These are phyloP conservation scores for Coregonus suidteri DNA, from an alignment of 2,797 vertebrate genomes.

Conservation along the genomic window DNA sequence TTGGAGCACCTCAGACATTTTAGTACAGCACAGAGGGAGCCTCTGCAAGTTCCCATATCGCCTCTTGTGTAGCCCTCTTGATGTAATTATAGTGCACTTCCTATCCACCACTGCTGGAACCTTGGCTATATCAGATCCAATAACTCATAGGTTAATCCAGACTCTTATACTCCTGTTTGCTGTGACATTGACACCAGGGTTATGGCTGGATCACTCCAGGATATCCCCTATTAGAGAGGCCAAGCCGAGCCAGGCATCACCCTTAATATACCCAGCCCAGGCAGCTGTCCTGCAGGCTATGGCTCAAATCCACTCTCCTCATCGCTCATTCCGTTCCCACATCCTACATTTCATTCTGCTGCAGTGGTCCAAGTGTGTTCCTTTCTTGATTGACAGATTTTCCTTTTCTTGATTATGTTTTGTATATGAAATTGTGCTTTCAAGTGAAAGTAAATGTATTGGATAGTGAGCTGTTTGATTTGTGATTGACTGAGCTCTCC, in stretches of 20 bases:
- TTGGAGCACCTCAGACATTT: background rate
- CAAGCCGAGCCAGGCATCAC: conserved; percentile 64
- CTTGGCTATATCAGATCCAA: conserved; percentile 32
- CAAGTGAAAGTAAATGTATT: background rate
- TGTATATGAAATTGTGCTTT: background rate
- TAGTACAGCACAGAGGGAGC: background rate
- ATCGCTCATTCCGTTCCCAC: conserved; percentile 60
- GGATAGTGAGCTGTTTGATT: background rate
- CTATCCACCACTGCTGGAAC: conserved; percentile 44
- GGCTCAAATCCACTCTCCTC: conserved; percentile 65
- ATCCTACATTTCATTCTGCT: conserved; percentile 37
- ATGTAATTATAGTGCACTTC: conserved; percentile 19
- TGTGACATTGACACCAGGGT: conserved; percentile 66
- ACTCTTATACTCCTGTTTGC: conserved; percentile 36
- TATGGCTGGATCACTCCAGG: conserved; percentile 65
- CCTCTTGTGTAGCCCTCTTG: no score
- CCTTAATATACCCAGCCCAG: conserved; percentile 66
- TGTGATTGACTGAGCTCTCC: background rate
- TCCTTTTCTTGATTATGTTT: background rate
- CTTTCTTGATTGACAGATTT: background rate
- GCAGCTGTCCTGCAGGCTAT: conserved; percentile 71
- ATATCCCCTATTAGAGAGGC: conserved; percentile 75
- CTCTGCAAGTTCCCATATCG: no score
- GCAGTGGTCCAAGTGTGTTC: conserved; percentile 32
- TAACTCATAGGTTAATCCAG: conserved; percentile 55